Conservation (phyloP, 2,113 vertebrate genomes). For the Pedionomus torquatus region DNA sequence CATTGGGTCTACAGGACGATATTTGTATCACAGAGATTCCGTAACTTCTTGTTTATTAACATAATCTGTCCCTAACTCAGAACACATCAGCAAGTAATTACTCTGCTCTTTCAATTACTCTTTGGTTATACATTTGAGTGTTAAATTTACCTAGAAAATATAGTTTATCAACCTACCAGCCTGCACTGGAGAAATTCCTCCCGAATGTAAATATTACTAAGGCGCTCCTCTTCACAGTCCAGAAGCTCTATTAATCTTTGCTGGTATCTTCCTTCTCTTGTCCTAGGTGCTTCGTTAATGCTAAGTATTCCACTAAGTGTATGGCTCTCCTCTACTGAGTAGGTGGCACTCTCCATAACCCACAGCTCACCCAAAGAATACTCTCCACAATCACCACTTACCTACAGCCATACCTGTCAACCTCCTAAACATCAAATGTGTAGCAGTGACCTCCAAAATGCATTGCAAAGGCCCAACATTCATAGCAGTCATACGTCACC, state of each 20-base stretch:
- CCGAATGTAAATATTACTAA: not conserved
- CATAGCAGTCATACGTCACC: conserved; percentile 78
- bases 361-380: conserved; percentile 59
- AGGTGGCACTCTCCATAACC: conserved; percentile 19
- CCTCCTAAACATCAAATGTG: conserved; percentile 79
- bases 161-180: not conserved
- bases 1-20: not conserved
- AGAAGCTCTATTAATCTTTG: not conserved
- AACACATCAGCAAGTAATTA: not conserved
- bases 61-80: not conserved
- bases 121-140: not conserved
- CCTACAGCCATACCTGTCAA: conserved; percentile 77
- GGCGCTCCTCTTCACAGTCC: not conserved
- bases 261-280: not conserved
- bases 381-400: conserved; percentile 74
- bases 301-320: not conserved
- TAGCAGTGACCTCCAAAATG: conserved; percentile 78
- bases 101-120: not conserved
- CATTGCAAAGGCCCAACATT: conserved; percentile 77
- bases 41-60: not conserved
- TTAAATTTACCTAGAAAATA: not conserved
- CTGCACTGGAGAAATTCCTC: not conserved
- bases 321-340: not conserved
- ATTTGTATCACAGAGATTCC: not conserved
- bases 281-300: not conserved